phyloP scores from a whole-genome alignment of 64 coral and sea anemone species.

The Pocillopora damicornis region DNA sequence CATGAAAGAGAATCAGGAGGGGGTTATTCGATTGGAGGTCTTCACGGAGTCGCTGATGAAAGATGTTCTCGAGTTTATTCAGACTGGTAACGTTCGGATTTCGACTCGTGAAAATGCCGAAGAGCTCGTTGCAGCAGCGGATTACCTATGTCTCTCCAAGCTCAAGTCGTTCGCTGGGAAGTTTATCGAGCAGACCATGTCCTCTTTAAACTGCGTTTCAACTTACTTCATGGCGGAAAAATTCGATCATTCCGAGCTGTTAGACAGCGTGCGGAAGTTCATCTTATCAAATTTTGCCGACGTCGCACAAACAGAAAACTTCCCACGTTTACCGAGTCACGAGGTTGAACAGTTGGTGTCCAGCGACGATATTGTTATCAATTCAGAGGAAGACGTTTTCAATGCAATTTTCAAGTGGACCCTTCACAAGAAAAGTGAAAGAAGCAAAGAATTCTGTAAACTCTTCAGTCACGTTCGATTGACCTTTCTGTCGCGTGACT shows the following conservation, averaged over 20 bases:
- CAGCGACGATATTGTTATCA: neutral
- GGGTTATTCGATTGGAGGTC: neutral
- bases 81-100: neutral
- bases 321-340: neutral
- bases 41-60: neutral
- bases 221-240: neutral
- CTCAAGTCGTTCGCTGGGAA: neutral
- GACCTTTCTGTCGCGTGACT: neutral
- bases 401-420: neutral
- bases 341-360: neutral
- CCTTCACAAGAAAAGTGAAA: neutral
- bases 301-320: neutral
- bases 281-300: neutral
- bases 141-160: neutral
- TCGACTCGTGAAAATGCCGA: neutral
- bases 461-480: constrained; percentile 41
- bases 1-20: neutral
- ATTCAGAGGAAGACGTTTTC: neutral
- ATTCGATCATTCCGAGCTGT: neutral
- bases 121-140: neutral
- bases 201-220: neutral
- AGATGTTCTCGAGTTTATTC: neutral
- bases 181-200: neutral
- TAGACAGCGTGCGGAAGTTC: neutral
- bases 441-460: neutral